Conservation (phyloP, 92 coral and sea anemone species). For the Porites divaricata region DNA sequence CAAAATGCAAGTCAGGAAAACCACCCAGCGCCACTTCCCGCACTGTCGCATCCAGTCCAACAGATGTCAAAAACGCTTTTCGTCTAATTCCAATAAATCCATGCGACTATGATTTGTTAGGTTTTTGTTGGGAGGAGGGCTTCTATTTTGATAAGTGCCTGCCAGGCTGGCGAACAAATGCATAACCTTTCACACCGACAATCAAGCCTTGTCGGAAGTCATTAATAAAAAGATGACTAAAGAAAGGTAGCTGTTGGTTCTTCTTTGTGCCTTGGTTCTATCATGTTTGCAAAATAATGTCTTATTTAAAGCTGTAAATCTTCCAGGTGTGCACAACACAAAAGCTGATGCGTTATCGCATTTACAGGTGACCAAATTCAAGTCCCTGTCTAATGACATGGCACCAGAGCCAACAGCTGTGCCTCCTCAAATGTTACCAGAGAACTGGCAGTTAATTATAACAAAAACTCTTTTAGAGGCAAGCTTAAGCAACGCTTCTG, state of each 20-base stretch:
- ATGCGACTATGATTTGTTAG: slow-evolving; percentile 46
- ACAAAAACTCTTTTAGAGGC: slow-evolving; percentile 26
- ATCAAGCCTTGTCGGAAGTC: slow-evolving; percentile 30
- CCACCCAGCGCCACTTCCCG: not conserved
- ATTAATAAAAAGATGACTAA: slow-evolving; percentile 51
- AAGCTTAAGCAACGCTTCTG: slow-evolving; percentile 16
- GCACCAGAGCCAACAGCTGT: slow-evolving; percentile 33
- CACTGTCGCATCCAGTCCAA: too few species aligned
- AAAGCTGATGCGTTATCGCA: slow-evolving; percentile 46
- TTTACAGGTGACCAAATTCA: slow-evolving; percentile 58
- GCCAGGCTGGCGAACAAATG: slow-evolving; percentile 34
- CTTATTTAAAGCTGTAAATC: slow-evolving; percentile 36
- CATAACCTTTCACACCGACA: slow-evolving; percentile 35
- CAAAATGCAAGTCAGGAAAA: not conserved
- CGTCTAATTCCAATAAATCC: slow-evolving; percentile 56
- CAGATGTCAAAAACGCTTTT: too few species aligned
- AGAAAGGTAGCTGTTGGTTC: slow-evolving; percentile 32
- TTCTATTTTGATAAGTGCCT: slow-evolving; percentile 7
- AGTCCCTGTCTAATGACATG: slow-evolving; percentile 18
- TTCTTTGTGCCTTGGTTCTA: slow-evolving; percentile 40
- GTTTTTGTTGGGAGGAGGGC: slow-evolving; percentile 44
- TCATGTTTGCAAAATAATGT: slow-evolving; percentile 40
- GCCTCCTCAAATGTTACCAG: slow-evolving; percentile 35
- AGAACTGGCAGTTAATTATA: slow-evolving; percentile 42
- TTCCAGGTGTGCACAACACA: slow-evolving; percentile 27